A percentile compares a stretch with the other conserved stretches of the same genome.
These are phyloP conservation scores for Microtus ochrogaster DNA, from an alignment of 2,113 vertebrate genomes.

Conservation along the genomic window DNA sequence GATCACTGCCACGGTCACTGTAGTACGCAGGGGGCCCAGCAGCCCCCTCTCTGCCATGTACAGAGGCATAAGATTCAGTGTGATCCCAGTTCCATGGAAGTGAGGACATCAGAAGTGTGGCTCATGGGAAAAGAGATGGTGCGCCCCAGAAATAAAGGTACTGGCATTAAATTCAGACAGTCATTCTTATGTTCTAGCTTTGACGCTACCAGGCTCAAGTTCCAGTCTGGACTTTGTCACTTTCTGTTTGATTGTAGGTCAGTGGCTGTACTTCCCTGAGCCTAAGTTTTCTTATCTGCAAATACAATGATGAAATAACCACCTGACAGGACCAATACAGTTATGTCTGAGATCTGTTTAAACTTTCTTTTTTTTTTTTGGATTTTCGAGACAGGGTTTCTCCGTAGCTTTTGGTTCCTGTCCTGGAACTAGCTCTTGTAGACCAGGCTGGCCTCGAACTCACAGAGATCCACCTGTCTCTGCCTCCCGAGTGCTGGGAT, in stretches of 20 bases:
- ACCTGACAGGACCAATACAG: not conserved
- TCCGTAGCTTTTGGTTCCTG: too few species aligned
- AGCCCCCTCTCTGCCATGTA: not conserved
- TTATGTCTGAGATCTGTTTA: not conserved
- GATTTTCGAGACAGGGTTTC: too few species aligned
- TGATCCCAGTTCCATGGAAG: not conserved
- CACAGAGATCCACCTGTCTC: too few species aligned
- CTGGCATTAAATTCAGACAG: not conserved
- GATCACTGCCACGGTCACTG: not conserved
- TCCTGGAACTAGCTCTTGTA: too few species aligned
- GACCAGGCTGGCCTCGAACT: too few species aligned
- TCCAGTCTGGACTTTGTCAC: not conserved
- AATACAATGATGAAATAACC: not conserved
- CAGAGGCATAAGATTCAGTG: not conserved
- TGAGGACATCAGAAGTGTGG: not conserved
- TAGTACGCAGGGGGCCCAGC: not conserved
- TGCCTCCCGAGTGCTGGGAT: too few species aligned
- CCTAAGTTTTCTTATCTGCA: conserved; percentile 21
- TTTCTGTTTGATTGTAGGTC: not conserved
- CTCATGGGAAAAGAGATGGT: fast-evolving
- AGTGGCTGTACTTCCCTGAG: not conserved
- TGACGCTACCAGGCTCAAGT: not conserved
- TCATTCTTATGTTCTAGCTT: not conserved
- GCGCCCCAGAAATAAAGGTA: not conserved
- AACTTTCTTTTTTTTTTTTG: not conserved